These are phyloP conservation scores for Hyles euphorbiae DNA, from an alignment of 1,140 invertebrate genomes.

Conservation along the genomic window DNA sequence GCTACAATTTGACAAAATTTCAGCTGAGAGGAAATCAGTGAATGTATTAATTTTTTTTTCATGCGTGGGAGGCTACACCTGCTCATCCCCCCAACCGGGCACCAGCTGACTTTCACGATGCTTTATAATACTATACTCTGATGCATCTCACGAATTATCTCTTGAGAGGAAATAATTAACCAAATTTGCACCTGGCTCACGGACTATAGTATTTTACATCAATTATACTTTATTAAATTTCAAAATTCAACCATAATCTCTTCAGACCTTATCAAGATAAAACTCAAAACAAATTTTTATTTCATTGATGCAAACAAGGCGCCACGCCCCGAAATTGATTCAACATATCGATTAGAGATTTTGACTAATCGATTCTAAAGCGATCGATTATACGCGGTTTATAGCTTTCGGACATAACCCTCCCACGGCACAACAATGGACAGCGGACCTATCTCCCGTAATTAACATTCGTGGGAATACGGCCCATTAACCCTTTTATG, in stretches of 20 bases:
- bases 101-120: too few species aligned
- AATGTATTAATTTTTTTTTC: too few species aligned
- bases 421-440: slow-evolving; percentile 19
- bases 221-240: too few species aligned
- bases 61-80: too few species aligned
- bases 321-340: slow-evolving; percentile 12
- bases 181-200: too few species aligned
- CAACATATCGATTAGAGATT: slow-evolving; percentile 9
- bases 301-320: slow-evolving; percentile 16
- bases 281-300: background rate
- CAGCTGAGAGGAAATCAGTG: too few species aligned
- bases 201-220: too few species aligned
- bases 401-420: slow-evolving; percentile 35
- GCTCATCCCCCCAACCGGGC: too few species aligned
- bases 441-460: slow-evolving; percentile 15
- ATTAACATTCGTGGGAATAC: slow-evolving; percentile 22
- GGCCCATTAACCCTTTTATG: slow-evolving; percentile 13
- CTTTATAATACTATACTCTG: too few species aligned
- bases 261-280: background rate
- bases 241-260: background rate
- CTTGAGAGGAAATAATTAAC: too few species aligned
- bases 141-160: too few species aligned
- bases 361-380: slow-evolving; percentile 24
- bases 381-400: slow-evolving; percentile 39
- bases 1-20: too few species aligned